phyloP scores from a whole-genome alignment of 2,113 vertebrate genomes.

The Chaetodon auriga region DNA sequence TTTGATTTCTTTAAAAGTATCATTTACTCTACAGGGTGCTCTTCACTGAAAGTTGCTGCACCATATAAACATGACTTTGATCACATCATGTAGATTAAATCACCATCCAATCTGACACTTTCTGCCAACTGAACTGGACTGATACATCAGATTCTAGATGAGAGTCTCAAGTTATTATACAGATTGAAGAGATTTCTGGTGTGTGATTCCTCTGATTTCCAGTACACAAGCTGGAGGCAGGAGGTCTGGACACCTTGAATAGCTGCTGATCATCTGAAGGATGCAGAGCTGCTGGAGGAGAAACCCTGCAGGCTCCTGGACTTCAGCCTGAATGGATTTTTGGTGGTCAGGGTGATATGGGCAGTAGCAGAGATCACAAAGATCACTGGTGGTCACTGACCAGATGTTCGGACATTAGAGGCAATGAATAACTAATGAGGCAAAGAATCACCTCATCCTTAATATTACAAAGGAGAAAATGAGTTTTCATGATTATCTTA shows the following conservation, averaged over 20 bases:
- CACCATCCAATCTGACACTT: constrained; percentile 38
- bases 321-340: constrained; percentile 33
- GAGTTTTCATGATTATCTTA: constrained; percentile 34
- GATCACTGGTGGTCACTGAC: constrained; percentile 66
- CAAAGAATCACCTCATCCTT: constrained; percentile 44
- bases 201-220: constrained; percentile 67
- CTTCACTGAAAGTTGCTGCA: constrained; percentile 15
- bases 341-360: constrained; percentile 10
- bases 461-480: constrained; percentile 44
- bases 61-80: constrained; percentile 3
- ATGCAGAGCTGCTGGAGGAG: constrained; percentile 43
- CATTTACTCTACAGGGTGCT: constrained; percentile 15
- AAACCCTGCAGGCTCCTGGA: constrained; percentile 40
- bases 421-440: constrained; percentile 79
- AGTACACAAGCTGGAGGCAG: constrained; percentile 47
- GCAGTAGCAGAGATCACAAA: constrained; percentile 50
- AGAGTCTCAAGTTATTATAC: constrained; percentile 68
- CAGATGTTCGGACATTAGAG: constrained; percentile 74
- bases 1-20: constrained; percentile 10
- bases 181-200: constrained; percentile 69
- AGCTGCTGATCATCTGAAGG: constrained; percentile 56
- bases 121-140: constrained; percentile 37
- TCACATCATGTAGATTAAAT: constrained; percentile 51
- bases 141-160: constrained; percentile 47
- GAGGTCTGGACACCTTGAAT: constrained; percentile 61